Evolutionary conservation across 2,888 invertebrate genomes (phyloP), one percentile per base, ranked within the genome.

Genomic region (Crematogaster levior): DNA sequence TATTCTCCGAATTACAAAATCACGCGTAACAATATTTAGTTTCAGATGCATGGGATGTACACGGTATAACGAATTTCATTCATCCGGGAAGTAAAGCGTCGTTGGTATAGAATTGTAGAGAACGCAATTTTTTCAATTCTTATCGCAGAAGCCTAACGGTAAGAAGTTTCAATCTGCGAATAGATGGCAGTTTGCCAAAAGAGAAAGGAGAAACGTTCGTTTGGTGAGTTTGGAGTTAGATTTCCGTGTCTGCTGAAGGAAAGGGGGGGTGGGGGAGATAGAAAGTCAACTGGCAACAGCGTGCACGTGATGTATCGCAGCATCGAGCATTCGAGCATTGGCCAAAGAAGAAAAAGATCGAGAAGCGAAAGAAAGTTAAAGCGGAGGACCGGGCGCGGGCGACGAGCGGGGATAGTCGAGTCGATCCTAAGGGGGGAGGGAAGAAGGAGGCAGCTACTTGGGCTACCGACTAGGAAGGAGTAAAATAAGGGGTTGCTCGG

Each of bases 401-500:
- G 77, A 43, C 72, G 68, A 65, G 68, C 53, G 83, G 75, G 65
- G 30, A 51, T 53, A 56, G 77, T 84, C 81, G 84, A 89, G 86
- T 86, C 85, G 86, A 84, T 84, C 51, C 53, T 51, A 18, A 58
- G 4, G 37, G 51, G 6, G 56, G 46, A 12, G 70, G 24, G 63
- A 72, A 85, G 77, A 80, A 84, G 85, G 48, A 21, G 56, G 72
- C 53, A 84, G 86, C 89, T 88, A 89, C 82, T 89, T 82, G 89
- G 85, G 85, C 73, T 75, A 81, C 73, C 81, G 89, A 84, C 84
- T 89, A 88, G 86, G 89, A 90, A 90, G 91, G 90, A 91, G 91
- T 92, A 92, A 93, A 94, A 92, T 92, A 93, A 93, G 93, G 92
- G 93, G 92, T 92, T 92, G 92, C 88, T 87, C 93, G 93, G 93